Evolutionary conservation across 2,888 invertebrate genomes (phyloP).

Genomic region (Archips crataeganus): DNA sequence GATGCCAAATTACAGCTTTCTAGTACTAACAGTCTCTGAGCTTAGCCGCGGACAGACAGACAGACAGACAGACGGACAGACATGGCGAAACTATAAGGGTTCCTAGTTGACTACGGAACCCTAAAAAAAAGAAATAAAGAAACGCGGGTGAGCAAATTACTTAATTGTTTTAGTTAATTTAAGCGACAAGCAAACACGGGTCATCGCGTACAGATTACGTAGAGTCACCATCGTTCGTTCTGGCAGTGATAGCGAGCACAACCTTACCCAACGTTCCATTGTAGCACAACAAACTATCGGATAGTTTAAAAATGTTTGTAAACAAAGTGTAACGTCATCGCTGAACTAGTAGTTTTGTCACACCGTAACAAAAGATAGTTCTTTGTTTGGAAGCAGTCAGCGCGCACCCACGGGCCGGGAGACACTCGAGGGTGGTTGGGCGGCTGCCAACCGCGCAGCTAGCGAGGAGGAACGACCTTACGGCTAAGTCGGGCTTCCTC

Average conservation of each 20-base stretch:
- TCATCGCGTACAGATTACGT: background rate
- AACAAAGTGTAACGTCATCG: slow-evolving; percentile 12
- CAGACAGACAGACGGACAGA: no score
- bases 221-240: background rate
- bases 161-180: no score
- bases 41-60: no score
- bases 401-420: background rate
- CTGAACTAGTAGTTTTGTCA: slow-evolving; percentile 1
- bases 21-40: no score
- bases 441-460: slow-evolving; percentile 40
- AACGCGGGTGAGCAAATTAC: no score
- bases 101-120: no score
- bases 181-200: background rate
- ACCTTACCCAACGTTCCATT: slow-evolving; percentile 1
- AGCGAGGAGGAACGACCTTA: slow-evolving; percentile 43
- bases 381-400: slow-evolving; percentile 18
- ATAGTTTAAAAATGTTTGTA: slow-evolving; percentile 14
- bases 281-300: slow-evolving; percentile 1
- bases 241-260: background rate
- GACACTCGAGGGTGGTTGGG: slow-evolving; percentile 17
- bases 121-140: no score
- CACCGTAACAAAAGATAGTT: slow-evolving; percentile 1
- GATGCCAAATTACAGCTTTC: no score
- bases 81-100: no score
- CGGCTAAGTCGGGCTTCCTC: slow-evolving; percentile 44